A percentile compares a stretch with the other conserved stretches of the same genome.
Conservation (phyloP, 23 tunicate genomes). For the Corella eumyota region DNA sequence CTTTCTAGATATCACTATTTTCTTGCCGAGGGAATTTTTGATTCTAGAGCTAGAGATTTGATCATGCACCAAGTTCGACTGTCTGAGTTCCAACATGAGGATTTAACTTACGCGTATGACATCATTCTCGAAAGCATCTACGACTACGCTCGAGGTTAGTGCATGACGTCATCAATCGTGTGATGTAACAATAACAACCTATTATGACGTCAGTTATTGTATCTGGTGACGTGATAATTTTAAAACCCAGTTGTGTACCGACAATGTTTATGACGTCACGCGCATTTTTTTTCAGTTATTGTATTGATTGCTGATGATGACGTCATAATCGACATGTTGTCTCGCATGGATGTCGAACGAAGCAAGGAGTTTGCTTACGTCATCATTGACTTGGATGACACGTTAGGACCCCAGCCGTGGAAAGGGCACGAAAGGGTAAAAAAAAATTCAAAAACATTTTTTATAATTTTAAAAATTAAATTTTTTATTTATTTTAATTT, state of each 20-base stretch:
- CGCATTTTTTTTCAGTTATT: conserved; percentile 9
- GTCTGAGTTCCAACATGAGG: conserved; percentile 29
- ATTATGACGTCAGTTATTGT: too few relatives aligned
- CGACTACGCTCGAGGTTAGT: too few relatives aligned
- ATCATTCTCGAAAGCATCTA: too few relatives aligned
- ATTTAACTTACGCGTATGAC: too few relatives aligned
- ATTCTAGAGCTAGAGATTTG: not conserved
- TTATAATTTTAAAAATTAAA: too few relatives aligned
- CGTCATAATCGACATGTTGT: conserved; percentile 17
- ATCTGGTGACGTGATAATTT: too few relatives aligned
- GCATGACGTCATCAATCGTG: too few relatives aligned
- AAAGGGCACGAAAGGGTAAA: too few relatives aligned
- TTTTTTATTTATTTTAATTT: too few relatives aligned
- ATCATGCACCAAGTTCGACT: conserved; percentile 16
- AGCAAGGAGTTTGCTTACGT: conserved; percentile 26
- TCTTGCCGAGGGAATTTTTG: conserved; percentile 31
- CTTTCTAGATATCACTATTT: conserved; percentile 29
- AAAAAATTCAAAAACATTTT: too few relatives aligned
- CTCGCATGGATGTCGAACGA: conserved; percentile 6
- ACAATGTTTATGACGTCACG: conserved; percentile 1
- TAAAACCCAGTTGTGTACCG: too few relatives aligned
- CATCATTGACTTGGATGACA: conserved; percentile 34
- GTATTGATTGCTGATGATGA: conserved; percentile 18
- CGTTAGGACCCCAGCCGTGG: conserved; percentile 27
- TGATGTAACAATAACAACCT: too few relatives aligned